Evolutionary conservation across 2,797 vertebrate species (phyloP), one percentile per base, ranked within the genome.

Genomic region (Thaleichthys pacificus): DNA sequence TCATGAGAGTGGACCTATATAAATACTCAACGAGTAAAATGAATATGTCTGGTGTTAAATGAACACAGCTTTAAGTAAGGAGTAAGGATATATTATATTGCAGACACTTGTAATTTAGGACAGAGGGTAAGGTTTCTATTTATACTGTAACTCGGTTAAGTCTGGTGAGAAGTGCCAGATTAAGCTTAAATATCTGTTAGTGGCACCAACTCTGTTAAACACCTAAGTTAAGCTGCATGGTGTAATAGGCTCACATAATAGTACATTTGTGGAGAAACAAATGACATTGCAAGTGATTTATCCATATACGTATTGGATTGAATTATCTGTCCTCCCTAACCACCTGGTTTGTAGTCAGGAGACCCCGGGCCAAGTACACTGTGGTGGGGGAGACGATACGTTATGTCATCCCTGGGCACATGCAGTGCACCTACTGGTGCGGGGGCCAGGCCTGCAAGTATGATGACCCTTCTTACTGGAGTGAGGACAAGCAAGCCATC

Each of bases 381-480:
- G 90, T 97, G 74, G 89, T 99, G 6, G 97, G 96, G 66, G 98
- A 99, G 82, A 95, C 89, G 5, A 90, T 99, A 57, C 93, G 96
- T 14, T 91, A 94, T 24, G 92, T 97, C 66, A 94, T 99, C 71
- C 97, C 98, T 0, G 92, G 88, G 38, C 93, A 94, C 76, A 80
- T 98, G 94, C 97, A 97, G 62, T 99, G 98, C 75, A 97, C 96
- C 0, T 89, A 98, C 66, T 94, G 96, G 0, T 99, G 98, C 49
- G 96, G 98, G 5, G 97, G 97, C 1, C 94, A 88, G 64, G 90
- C 89, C 0, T 99, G 98, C 95, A 99, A 99, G 83, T 99, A 99
- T 1, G 98, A 99, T 83, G 97, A 96, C 71, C 95, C 98, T 0
- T 79, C 89, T 22, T 92, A 92, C 72, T 99, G 97, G 97, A 94